phyloP scores from a whole-genome alignment of 2,888 invertebrate species.

The Campopleginae sp. region DNA sequence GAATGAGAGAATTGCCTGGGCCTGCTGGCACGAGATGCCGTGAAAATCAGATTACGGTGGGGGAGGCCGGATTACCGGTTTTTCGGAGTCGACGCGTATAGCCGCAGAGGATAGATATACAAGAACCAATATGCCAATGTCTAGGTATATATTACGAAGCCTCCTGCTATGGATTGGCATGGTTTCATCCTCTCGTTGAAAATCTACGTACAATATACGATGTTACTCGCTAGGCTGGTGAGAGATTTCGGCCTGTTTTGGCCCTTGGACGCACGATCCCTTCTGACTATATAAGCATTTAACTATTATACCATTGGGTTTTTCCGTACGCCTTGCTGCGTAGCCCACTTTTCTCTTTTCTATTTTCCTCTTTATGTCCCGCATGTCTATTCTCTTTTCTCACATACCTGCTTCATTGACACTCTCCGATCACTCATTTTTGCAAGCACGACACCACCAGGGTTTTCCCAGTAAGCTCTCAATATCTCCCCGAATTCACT shows the following conservation, averaged over 20 bases:
- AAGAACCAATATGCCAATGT: conserved; percentile 18
- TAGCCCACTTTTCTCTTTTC: conserved; percentile 49
- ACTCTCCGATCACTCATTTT: conserved; percentile 61
- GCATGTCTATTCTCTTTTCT: conserved; percentile 29
- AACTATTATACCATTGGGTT: conserved; percentile 54
- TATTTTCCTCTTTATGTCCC: conserved; percentile 29
- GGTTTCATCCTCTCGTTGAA: conserved; percentile 30
- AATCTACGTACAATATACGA: conserved; percentile 40
- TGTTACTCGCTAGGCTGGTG: neutral
- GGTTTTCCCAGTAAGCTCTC: conserved; percentile 45
- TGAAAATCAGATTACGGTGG: conserved; percentile 75
- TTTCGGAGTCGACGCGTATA: conserved; percentile 70
- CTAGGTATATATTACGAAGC: conserved; percentile 16
- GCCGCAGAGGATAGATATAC: conserved; percentile 56
- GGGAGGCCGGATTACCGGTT: conserved; percentile 75
- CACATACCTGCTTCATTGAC: conserved; percentile 52
- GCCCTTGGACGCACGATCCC: conserved; percentile 45
- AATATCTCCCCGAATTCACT: conserved; percentile 34
- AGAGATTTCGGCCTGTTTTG: conserved; percentile 26
- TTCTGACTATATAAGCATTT: conserved; percentile 45
- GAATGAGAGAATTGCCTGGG: conserved; percentile 48
- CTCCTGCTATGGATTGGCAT: neutral
- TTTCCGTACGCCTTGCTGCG: conserved; percentile 64
- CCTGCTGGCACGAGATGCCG: conserved; percentile 61
- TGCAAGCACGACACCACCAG: conserved; percentile 40